Percentiles rank a stretch among this genome's conserved stretches.
These are phyloP conservation scores for Squalus acanthias DNA, from an alignment of 2,797 vertebrate genomes.

Conservation along the genomic window DNA sequence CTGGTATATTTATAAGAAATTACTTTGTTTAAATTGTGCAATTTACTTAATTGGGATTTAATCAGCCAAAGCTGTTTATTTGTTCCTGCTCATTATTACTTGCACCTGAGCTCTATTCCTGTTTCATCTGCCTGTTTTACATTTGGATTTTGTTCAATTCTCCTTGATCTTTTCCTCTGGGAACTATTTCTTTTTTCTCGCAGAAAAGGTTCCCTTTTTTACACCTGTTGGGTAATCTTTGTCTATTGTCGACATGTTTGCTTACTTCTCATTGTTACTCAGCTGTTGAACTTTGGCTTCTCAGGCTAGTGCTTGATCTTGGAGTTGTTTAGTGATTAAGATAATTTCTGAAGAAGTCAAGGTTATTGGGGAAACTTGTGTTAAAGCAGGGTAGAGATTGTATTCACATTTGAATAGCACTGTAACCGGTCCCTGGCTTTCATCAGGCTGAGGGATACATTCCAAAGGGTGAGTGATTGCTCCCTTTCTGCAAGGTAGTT, in stretches of 20 bases:
- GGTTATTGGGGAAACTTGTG: neutral
- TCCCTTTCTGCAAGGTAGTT: neutral
- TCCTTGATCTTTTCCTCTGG: neutral
- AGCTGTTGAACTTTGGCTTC: neutral
- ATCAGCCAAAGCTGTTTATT: slow-evolving; percentile 10
- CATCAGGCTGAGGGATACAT: neutral
- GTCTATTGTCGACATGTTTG: too few relatives aligned
- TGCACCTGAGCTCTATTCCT: neutral
- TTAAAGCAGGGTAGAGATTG: neutral
- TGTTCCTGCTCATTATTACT: neutral
- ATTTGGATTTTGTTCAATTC: neutral
- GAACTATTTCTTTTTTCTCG: neutral
- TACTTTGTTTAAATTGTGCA: slow-evolving; percentile 27
- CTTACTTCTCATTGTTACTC: neutral
- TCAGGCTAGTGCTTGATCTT: neutral
- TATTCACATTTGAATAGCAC: too few relatives aligned
- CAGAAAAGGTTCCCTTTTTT: neutral
- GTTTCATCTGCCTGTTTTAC: neutral
- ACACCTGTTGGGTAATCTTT: neutral
- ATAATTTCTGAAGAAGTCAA: neutral
- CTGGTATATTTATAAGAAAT: neutral
- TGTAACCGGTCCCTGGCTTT: neutral
- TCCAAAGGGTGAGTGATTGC: neutral
- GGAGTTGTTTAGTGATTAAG: neutral
- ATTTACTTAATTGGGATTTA: slow-evolving; percentile 27